A percentile compares a stretch with the other conserved stretches of the same genome.
These are phyloP conservation scores for Clupea harengus DNA, from an alignment of 2,113 vertebrate genomes.

Conservation along the genomic window DNA sequence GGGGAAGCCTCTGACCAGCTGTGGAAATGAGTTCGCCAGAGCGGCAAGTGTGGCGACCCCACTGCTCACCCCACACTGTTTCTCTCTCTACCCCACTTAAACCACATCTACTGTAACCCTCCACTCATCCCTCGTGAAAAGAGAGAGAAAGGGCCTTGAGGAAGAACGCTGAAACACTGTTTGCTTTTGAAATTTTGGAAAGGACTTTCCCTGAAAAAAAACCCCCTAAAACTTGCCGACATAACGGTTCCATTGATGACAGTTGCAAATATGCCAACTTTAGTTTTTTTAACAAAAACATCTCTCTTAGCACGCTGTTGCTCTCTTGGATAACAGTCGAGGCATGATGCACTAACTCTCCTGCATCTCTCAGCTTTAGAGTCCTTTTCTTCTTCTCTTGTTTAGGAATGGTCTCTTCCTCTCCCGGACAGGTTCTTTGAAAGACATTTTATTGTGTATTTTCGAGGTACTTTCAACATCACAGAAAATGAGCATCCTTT, in stretches of 20 bases:
- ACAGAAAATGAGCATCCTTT: not conserved
- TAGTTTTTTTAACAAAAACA: not conserved
- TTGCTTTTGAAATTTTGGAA: not conserved
- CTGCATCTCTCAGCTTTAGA: not conserved
- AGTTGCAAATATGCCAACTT: not conserved
- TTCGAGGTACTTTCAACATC: not conserved
- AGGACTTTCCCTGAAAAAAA: not conserved
- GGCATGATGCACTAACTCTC: not conserved
- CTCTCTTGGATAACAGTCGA: not conserved
- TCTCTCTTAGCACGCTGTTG: not conserved
- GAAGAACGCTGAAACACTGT: not conserved
- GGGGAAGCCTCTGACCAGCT: conserved; percentile 43
- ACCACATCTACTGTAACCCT: conserved; percentile 61
- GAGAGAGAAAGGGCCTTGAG: not conserved
- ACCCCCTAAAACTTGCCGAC: not conserved
- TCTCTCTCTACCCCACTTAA: conserved; percentile 52
- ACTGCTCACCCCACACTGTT: conserved; percentile 44
- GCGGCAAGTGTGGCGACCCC: conserved; percentile 71
- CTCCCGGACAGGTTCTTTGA: not conserved
- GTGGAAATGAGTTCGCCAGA: conserved; percentile 69
- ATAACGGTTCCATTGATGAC: not conserved
- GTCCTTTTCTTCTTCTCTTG: not conserved
- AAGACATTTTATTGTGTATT: not conserved
- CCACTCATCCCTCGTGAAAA: conserved; percentile 18
- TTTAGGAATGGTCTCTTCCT: not conserved